Evolutionary conservation across 1,140 invertebrate species (phyloP).

Genomic region (Heliconius melpomene): DNA sequence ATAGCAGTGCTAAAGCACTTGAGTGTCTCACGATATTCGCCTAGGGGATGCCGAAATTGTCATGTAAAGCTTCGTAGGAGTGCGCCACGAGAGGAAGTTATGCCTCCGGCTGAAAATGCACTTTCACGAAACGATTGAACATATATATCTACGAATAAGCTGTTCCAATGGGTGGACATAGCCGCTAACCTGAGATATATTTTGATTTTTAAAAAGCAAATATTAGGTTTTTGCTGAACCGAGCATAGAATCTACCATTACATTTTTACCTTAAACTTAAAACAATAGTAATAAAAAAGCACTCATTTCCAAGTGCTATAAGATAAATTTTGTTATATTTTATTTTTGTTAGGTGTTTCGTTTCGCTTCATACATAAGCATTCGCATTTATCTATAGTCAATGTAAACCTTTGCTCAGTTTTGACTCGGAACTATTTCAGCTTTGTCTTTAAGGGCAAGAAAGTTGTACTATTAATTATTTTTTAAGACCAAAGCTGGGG

Average conservation of each 20-base stretch:
- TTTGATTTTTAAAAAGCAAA: background rate
- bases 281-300: no score
- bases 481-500: background rate
- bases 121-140: constrained; percentile 74
- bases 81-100: constrained; percentile 37
- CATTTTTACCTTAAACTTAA: no score
- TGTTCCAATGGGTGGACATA: background rate
- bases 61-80: constrained; percentile 66
- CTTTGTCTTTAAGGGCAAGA: no score
- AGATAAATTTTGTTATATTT: no score
- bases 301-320: no score
- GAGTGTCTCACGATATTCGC: constrained; percentile 52
- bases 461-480: no score
- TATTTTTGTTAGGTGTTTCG: no score
- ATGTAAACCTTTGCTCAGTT: no score
- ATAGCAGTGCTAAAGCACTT: constrained; percentile 47
- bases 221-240: background rate
- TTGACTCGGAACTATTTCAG: no score
- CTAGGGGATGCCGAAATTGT: constrained; percentile 69
- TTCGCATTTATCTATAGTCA: no score
- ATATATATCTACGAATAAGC: background rate
- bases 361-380: no score
- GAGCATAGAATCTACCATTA: background rate
- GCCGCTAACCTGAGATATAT: background rate
- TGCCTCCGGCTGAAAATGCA: constrained; percentile 76